phyloP scores from a whole-genome alignment of 2,113 vertebrate genomes.

The Oreocharis arfaki region DNA sequence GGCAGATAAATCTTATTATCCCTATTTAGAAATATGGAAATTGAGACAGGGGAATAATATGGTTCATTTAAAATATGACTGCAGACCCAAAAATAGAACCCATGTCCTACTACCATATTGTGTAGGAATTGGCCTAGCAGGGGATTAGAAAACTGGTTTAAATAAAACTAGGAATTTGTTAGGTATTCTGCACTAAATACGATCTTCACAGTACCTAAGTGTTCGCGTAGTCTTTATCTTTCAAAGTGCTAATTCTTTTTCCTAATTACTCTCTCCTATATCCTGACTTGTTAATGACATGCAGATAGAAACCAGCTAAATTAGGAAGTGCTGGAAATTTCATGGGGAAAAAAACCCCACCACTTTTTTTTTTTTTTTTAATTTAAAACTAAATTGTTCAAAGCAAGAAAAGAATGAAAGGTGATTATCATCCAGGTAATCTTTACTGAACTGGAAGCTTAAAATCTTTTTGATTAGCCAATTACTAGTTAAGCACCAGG shows the following conservation, averaged over 20 bases:
- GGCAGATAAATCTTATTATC: slow-evolving; percentile 8
- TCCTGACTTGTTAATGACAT: not conserved
- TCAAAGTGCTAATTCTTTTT: not conserved
- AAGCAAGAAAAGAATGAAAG: not conserved
- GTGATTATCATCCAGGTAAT: not conserved
- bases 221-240: not conserved
- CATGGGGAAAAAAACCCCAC: not conserved
- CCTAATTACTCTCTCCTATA: not conserved
- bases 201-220: not conserved
- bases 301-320: not conserved
- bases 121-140: not conserved
- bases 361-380: not conserved
- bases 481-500: not conserved
- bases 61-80: slow-evolving; percentile 6
- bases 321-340: not conserved
- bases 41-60: not conserved
- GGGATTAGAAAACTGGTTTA: slow-evolving; percentile 6
- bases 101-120: not conserved
- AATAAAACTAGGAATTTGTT: not conserved
- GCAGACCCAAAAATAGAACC: slow-evolving; percentile 5
- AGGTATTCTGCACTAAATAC: not conserved
- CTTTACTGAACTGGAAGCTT: not conserved
- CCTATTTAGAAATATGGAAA: not conserved
- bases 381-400: not conserved
- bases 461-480: not conserved